These are phyloP conservation scores for Pachyramphus minor DNA, from an alignment of 2,113 vertebrate genomes.

Conservation along the genomic window DNA sequence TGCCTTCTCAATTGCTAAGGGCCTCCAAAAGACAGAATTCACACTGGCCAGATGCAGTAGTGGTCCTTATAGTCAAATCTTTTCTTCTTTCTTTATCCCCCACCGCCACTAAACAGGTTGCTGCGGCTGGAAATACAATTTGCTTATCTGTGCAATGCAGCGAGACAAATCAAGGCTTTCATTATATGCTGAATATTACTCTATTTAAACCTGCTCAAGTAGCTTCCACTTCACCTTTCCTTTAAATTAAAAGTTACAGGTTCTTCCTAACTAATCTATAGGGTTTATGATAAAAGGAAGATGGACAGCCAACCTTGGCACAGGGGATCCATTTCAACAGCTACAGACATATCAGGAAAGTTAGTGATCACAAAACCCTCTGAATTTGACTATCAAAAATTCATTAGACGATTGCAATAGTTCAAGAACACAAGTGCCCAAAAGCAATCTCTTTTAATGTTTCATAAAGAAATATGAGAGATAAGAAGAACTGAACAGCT, in stretches of 20 bases:
- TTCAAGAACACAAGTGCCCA: constrained; percentile 54
- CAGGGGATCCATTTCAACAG: constrained; percentile 29
- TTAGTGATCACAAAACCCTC: constrained; percentile 31
- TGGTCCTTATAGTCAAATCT: background rate
- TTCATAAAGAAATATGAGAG: constrained; percentile 48
- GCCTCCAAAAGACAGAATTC: background rate
- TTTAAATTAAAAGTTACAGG: constrained; percentile 43
- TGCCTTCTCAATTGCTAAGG: background rate
- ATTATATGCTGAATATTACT: constrained; percentile 10
- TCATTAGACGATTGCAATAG: constrained; percentile 42
- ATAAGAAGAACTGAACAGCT: constrained; percentile 33
- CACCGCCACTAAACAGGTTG: background rate
- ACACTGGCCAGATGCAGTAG: background rate
- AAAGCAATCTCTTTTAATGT: constrained; percentile 48
- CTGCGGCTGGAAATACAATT: constrained; percentile 35
- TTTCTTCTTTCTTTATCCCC: background rate
- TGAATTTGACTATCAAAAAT: constrained; percentile 52
- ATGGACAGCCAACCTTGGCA: constrained; percentile 9
- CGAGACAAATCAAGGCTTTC: constrained; percentile 38
- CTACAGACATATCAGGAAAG: constrained; percentile 9
- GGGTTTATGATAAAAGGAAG: constrained; percentile 27
- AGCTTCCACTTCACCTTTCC: constrained; percentile 16
- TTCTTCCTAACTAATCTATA: background rate
- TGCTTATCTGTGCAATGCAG: constrained; percentile 44
- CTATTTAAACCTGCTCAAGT: constrained; percentile 4